Evolutionary conservation across 2,888 invertebrate genomes (phyloP).

Genomic region (Helleia helle): DNA sequence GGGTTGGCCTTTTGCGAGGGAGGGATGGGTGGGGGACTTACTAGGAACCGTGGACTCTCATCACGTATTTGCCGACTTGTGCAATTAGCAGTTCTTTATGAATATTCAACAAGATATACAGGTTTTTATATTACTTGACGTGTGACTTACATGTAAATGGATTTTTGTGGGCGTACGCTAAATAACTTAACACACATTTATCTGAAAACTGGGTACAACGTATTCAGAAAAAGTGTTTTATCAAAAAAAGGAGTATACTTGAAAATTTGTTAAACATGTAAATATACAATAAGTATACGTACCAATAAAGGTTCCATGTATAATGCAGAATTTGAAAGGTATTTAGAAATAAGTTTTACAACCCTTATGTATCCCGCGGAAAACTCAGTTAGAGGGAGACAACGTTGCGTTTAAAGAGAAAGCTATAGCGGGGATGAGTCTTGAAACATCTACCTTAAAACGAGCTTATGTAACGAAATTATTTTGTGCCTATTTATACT

Average conservation of each 20-base stretch:
- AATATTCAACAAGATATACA: slow-evolving; percentile 63
- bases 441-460: slow-evolving; percentile 23
- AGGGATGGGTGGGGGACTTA: slow-evolving; percentile 33
- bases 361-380: slow-evolving; percentile 35
- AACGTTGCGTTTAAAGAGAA: slow-evolving; percentile 64
- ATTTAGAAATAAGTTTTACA: slow-evolving; percentile 5
- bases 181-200: slow-evolving; percentile 13
- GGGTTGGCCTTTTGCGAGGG: slow-evolving; percentile 61
- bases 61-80: slow-evolving; percentile 66
- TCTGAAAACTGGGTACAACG: too few relatives aligned
- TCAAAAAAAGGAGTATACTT: too few relatives aligned
- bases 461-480: slow-evolving; percentile 25
- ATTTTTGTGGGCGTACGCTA: slow-evolving; percentile 19
- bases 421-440: slow-evolving; percentile 60
- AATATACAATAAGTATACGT: background rate
- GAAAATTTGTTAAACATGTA: background rate
- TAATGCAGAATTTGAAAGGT: background rate
- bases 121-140: slow-evolving; percentile 65
- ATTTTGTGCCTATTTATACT: slow-evolving; percentile 16
- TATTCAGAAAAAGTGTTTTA: too few relatives aligned
- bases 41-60: slow-evolving; percentile 54
- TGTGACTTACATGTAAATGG: slow-evolving; percentile 41
- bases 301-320: too few relatives aligned
- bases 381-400: slow-evolving; percentile 62
- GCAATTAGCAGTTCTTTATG: slow-evolving; percentile 72